Evolutionary conservation across 1,140 invertebrate species (phyloP).

Genomic region (Trachymyrmex cornetzi): DNA sequence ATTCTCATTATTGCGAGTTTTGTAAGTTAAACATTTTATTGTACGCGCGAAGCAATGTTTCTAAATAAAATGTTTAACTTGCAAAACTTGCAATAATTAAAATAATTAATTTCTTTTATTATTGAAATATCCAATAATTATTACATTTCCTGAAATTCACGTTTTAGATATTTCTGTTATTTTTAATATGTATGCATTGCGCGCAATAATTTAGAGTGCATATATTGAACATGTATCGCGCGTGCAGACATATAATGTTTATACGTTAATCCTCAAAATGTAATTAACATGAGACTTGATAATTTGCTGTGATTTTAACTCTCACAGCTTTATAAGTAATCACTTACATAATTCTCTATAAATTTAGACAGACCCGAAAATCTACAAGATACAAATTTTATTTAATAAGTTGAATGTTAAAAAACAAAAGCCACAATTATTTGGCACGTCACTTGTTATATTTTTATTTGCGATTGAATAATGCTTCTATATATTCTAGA

Average conservation of each 20-base stretch:
- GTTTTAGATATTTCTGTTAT: background rate
- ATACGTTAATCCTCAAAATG: conserved; percentile 20
- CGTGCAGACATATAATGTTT: background rate
- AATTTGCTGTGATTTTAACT: background rate
- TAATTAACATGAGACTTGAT: background rate
- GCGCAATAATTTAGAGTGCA: conserved; percentile 2
- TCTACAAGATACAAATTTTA: background rate
- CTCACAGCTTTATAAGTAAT: background rate
- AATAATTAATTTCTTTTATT: conserved; percentile 1
- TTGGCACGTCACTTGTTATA: background rate
- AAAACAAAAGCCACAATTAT: background rate
- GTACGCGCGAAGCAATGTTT: no score
- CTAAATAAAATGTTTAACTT: background rate
- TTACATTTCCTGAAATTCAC: background rate
- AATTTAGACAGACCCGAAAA: background rate
- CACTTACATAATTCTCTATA: background rate
- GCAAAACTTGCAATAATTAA: background rate
- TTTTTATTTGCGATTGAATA: background rate
- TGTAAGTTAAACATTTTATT: no score
- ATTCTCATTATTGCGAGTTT: no score
- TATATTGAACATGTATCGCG: background rate
- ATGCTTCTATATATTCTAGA: background rate
- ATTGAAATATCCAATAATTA: background rate
- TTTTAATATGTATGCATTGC: background rate
- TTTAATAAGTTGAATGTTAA: background rate